Evolutionary conservation across 2,888 invertebrate genomes (phyloP), one percentile per base, ranked within the genome.

Genomic region (Drosophila nr. medialis): DNA sequence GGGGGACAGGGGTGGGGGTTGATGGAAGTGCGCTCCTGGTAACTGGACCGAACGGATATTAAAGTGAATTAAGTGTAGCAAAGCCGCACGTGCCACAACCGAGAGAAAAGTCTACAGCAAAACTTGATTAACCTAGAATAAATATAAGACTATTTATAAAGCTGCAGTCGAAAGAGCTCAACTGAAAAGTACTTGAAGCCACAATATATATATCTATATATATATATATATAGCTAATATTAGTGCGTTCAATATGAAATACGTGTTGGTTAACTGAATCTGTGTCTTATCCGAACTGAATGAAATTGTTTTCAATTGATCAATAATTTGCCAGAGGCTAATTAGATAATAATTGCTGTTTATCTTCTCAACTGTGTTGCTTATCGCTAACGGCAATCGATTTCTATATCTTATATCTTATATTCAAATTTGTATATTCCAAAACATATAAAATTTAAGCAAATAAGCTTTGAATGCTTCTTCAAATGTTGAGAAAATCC

Each of bases 41-140:
- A 61, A 62, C 61, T 76, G 61, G 50, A 64, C 64, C 62, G 62
- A 76, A 48, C 65, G 71, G 11, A 76, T 59, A 70, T 66, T 70
- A 75, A 83, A 88, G 80, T 88, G 83, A 88, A 80, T 86, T 81
- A 80, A 72, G 83, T 72, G 67, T 69, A 60, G 76, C 64, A 75
- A 72, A 71, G 81, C 64, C 50, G 64, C 53, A 51, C 64, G 45
- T 58, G 27, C 50, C 32, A 38, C 60, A 50, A 7, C 15, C 24
- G n/a, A 58, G 24, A 13, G 6, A 7, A 49, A n/a, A 7, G 49
- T 15, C 59, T 49, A 10, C 56, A 58, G 27, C 40, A 2, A 53
- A 32, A 51, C 32, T 48, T 40, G 48, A 29, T 60, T 36, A 38
- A 45, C 10, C 21, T 4, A n/a, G 6, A 18, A 10, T 13, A 36